Evolutionary conservation across 2,888 invertebrate species (phyloP), one percentile per base, ranked within the genome.

Genomic region (Pegoplata infirma): DNA sequence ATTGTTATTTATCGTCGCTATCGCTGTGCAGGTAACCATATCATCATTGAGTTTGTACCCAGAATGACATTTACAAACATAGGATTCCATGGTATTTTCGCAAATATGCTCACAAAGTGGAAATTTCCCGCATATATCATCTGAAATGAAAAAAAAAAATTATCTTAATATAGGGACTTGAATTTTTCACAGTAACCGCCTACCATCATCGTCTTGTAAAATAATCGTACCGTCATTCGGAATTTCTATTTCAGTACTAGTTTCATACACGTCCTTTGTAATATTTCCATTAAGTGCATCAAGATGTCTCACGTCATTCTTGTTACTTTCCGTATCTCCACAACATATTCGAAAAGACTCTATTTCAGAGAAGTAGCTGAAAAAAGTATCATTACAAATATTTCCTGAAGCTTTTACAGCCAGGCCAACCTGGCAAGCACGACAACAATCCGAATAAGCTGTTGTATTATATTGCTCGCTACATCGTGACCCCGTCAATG

Each of bases 341-440:
- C 94, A 94, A 83, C 94, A 94, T 76, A 91, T 90, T 51, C 89
- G 87, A 83, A 92, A 93, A 0, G 93, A 92, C 58, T 91, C 91
- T 78, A 93, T 92, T 14, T 85, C 84, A 2, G 82, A 75, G 36
- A 89, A 85, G 64, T 86, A 87, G 3, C 86, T 83, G 64, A 92
- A 90, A 47, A 90, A 86, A 16, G 90, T 90, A 73, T 92, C 91
- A 12, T 90, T 88, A 82, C 94, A 94, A 58, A 86, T 86, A 61
- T 90, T 90, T 21, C 91, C 91, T 53, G 86, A 87, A 64, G 91
- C 90, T 46, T 91, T 91, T 0, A 92, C 91, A 49, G 92, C 91
- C 40, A 93, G 88, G 1, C 94, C 94, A 46, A 93, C 88, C 85
- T 92, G 91, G 82, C 93, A 93, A 6, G 92, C 91, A 81, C 92